Base-by-base conservation (phyloP, 2,797 vertebrate species). In the Chaunax sp. region DNA sequence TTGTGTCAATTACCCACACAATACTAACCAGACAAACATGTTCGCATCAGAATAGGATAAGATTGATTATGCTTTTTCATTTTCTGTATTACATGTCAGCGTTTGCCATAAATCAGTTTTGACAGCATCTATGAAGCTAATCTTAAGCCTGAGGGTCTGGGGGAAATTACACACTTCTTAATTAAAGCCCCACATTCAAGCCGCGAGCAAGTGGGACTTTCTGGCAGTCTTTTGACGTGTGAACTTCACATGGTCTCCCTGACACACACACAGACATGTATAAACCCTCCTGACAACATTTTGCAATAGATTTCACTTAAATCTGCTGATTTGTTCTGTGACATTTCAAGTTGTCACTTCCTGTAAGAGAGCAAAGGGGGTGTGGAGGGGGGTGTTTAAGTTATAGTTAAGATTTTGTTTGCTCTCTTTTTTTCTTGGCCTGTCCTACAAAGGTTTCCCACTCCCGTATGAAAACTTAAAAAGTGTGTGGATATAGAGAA, bases 1-100 rank as follows among this genome's bases (percentile, higher is more conserved):
- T 84, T 67, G 80, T 80, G 80, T 83, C 84, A 85, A 74, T 84
- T 83, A 78, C 77, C 72, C 64, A 60, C 78, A 76, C 75, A 79
- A 83, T 84, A 80, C 79, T 89, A 81, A 88, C 88, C 84, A 86
- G 73, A 85, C 64, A 54, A 76, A 80, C 69, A 70, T 5, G 52
- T 75, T 64, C 70, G 30, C 60, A 69, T 81, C 72, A 75, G 68
- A 81, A 82, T 69, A 64, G 84, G 76, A 83, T 56, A 73, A 76
- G 83, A 83, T 70, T 80, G 78, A 83, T 87, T 84, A 80, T 74
- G 53, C 58, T 63, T 67, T 66, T 75, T 68, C 26, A 65, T 63
- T 76, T 78, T 47, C 37, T 76, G 65, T 45, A 45, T 72, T 40
- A 82, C 62, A 76, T 54, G 30, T 13, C 57, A 51, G 70, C 59